Evolutionary conservation across 2,113 vertebrate species (phyloP), one percentile per base, ranked within the genome.

Genomic region (Bubo bubo): DNA sequence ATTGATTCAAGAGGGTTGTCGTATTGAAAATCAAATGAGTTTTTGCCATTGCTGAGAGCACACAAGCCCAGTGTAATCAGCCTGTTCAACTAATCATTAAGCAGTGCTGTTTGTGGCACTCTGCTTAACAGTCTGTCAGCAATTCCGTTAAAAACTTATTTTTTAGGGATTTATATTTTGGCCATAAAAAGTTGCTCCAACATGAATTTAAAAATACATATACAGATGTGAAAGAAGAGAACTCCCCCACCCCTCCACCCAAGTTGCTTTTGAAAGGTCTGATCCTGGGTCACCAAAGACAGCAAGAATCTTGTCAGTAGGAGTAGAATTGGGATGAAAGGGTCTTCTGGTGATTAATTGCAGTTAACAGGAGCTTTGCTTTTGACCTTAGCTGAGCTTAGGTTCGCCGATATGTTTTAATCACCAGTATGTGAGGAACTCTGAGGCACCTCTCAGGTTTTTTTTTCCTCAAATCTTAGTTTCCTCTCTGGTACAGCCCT

Each of bases 11-110:
- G 96, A 90, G 91, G 41, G 86, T 35, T 85, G 86, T 22, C 0
- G 11, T 95, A 96, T 94, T 95, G 96, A 97, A 97, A 97, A 97
- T 95, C 92, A 97, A 97, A 97, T 90, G 94, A 96, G 80, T 82
- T 96, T 95, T 95, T 96, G 91, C 96, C 89, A 79, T 79, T 95
- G 93, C 94, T 95, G 89, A 89, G 95, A 96, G 95, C 86, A 85
- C 86, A 93, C 68, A 83, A 95, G 56, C 80, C 86, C 84, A 37
- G n/a, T 30, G 92, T 89, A 97, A 97, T 95, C 95, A 97, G 73
- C 45, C 91, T 93, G 96, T 94, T 97, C 94, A 95, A 45, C 91
- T 97, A 96, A 95, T 97, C 95, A 90, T 96, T 97, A 95, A 90
- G 87, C 73, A 91, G 53, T 52, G 88, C 86, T 96, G 93, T 95